These are phyloP conservation scores for Catostylus mosaicus DNA, from an alignment of 30 jellyfish, hydroid and myxozoan genomes.

Conservation along the genomic window DNA sequence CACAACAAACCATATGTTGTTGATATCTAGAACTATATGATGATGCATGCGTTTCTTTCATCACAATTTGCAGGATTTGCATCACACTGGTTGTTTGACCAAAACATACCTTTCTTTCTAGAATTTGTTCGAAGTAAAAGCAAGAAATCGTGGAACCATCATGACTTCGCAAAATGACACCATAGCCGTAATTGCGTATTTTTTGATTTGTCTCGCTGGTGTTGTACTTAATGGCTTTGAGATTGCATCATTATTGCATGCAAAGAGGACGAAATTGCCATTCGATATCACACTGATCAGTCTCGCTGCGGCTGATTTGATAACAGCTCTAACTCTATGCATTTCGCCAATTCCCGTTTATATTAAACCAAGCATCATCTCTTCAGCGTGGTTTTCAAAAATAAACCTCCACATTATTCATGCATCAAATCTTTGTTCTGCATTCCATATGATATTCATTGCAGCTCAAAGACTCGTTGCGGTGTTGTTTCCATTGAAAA, in stretches of 20 bases:
- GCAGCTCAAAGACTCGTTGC: slow-evolving; percentile 11
- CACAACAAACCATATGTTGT: no score
- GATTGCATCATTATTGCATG: neutral
- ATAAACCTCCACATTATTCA: neutral
- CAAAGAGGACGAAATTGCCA: neutral
- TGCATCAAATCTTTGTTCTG: neutral
- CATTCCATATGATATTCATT: slow-evolving; percentile 1
- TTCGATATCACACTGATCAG: neutral
- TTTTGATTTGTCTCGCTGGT: neutral
- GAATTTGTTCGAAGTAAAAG: neutral
- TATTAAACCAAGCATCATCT: neutral
- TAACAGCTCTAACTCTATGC: no score
- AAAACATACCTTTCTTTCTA: neutral
- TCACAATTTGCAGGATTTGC: neutral
- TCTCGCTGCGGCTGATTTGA: neutral
- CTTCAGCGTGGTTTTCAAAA: neutral
- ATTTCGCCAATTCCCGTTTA: neutral
- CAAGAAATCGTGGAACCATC: neutral
- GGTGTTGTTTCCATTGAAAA: neutral
- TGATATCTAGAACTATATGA: neutral
- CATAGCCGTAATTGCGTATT: neutral
- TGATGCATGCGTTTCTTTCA: neutral
- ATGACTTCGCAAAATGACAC: neutral
- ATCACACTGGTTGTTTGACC: no score
- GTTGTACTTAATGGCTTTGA: neutral